These are phyloP conservation scores for Pygoscelis antarcticus DNA, from an alignment of 2,113 vertebrate species.

Conservation along the genomic window DNA sequence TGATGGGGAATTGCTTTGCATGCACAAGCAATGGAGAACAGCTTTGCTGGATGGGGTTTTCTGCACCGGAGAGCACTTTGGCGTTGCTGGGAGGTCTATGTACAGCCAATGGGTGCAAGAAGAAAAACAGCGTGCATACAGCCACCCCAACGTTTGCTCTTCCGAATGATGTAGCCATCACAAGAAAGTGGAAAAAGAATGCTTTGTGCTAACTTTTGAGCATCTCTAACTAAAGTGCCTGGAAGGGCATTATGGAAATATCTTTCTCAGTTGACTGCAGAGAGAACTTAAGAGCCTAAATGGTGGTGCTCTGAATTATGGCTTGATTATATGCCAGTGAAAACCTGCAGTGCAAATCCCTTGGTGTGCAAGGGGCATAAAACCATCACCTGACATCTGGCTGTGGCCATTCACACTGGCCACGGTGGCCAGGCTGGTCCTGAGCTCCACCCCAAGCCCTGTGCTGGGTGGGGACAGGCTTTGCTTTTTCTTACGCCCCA, in stretches of 20 bases:
- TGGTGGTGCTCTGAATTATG: background rate
- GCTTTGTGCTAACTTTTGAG: background rate
- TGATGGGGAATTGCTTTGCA: background rate
- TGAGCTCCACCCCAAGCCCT: background rate
- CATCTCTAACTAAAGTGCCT: background rate
- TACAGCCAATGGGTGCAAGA: background rate
- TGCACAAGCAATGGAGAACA: background rate
- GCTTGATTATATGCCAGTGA: background rate
- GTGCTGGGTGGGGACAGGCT: background rate
- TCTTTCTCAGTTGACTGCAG: background rate
- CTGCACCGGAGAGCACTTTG: background rate
- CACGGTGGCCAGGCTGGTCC: background rate
- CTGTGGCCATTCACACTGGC: fast-evolving
- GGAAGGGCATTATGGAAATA: background rate
- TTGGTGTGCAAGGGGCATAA: background rate
- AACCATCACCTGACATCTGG: fast-evolving
- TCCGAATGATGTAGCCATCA: background rate
- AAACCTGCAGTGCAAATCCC: background rate
- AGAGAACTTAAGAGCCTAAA: background rate
- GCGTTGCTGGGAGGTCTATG: background rate
- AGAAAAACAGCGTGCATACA: fast-evolving
- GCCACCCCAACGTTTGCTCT: background rate
- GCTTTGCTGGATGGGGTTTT: background rate
- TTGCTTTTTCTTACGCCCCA: background rate
- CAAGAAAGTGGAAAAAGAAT: background rate